These are phyloP conservation scores for Noctua janthina DNA, from an alignment of 2,888 invertebrate genomes.

Conservation along the genomic window DNA sequence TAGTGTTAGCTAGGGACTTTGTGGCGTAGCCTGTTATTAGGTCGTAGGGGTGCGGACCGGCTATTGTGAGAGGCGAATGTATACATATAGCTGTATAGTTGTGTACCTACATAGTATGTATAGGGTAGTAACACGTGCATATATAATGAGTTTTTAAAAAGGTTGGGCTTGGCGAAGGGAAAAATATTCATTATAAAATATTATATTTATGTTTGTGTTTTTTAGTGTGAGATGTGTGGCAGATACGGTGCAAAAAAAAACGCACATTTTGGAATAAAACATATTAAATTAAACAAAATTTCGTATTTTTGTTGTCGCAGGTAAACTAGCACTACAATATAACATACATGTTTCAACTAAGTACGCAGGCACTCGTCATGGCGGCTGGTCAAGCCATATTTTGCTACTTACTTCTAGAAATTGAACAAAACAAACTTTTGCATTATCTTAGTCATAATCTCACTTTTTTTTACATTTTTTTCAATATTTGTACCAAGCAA, in stretches of 20 bases:
- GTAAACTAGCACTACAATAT: neutral
- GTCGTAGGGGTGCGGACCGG: slow-evolving; percentile 45
- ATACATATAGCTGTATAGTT: neutral
- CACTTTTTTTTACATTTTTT: neutral
- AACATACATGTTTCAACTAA: no score
- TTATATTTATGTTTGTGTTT: neutral
- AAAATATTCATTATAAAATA: neutral
- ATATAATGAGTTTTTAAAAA: neutral
- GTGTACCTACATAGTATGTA: neutral
- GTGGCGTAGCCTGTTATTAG: slow-evolving; percentile 48
- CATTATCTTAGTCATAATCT: neutral
- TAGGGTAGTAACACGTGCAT: neutral
- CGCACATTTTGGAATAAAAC: neutral
- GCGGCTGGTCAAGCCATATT: no score
- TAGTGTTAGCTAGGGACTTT: slow-evolving; percentile 43
- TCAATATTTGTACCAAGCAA: neutral
- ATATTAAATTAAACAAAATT: neutral
- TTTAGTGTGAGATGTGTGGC: neutral
- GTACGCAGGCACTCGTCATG: no score
- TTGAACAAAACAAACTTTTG: neutral
- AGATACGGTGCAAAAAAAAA: neutral
- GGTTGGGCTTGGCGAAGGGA: neutral
- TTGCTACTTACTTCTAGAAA: no score
- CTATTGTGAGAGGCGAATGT: slow-evolving; percentile 30
- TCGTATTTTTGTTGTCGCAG: neutral